Evolutionary conservation across 2,797 vertebrate genomes (phyloP), one percentile per base, ranked within the genome.

Genomic region (Parotocinclus haroldoi): DNA sequence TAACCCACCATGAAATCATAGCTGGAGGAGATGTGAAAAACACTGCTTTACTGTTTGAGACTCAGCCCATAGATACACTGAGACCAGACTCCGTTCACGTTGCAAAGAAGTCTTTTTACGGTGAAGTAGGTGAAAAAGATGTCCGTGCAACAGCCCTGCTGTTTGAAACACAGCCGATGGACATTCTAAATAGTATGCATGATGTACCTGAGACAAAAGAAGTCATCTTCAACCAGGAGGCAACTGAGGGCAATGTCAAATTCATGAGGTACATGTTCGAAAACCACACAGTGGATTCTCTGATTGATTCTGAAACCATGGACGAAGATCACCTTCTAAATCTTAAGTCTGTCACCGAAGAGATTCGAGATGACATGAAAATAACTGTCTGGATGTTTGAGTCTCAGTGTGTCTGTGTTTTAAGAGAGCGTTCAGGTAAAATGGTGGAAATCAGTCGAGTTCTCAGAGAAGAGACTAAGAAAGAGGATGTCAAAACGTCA

Each of bases 31-130:
- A 95, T 57, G 91, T 93, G 62, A 92, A 89, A 70, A 90, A 86
- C 38, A 92, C 90, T 6, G 89, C 90, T 9, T 93, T 92, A 89
- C 92, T 94, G 92, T 94, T 98, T 87, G 93, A 97, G 88, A 92
- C 84, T 1, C 90, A 94, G 58, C 86, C 90, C 10, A 90, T 91
- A 14, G 91, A 92, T 68, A 58, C 70, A 7, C 67, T 92, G 44
- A 63, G 79, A 4, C 65, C 79, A 46, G 73, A 74, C 67, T 77
- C 80, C 58, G 62, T 61, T 53, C 83, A 76, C 1, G 69, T 77
- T 68, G 86, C 87, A 79, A 84, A 80, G 38, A 80, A 73, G 71
- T 87, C 88, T 67, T 91, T 90, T 77, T 89, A 84, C 66, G 91
- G 91, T 58, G 90, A 92, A 72, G 74, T 89, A 46, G 90, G 89